Conservation (phyloP, 2,113 vertebrate species). For the Agapornis roseicollis region DNA sequence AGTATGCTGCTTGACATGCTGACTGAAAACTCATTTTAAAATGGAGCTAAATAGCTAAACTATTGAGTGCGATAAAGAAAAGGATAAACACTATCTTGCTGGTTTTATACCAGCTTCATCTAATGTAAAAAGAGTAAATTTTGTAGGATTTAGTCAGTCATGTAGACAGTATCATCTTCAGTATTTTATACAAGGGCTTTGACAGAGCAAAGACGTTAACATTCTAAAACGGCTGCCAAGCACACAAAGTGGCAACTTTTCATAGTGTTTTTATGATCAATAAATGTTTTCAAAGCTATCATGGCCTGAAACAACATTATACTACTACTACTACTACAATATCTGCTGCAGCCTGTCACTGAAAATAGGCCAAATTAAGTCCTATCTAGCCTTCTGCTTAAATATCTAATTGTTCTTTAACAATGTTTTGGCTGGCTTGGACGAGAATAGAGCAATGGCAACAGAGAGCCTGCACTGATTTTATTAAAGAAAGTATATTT, state of each 20-base stretch:
- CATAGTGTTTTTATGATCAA: neutral
- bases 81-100: neutral
- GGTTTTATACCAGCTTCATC: neutral
- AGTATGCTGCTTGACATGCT: neutral
- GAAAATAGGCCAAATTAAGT: neutral
- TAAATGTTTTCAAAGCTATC: neutral
- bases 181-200: neutral
- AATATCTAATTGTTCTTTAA: neutral
- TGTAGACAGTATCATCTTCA: neutral
- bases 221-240: neutral
- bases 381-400: neutral
- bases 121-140: neutral
- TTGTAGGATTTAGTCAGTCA: conserved; percentile 4
- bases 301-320: neutral
- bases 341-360: neutral
- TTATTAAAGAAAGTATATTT: neutral
- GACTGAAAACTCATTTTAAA: neutral
- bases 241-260: neutral
- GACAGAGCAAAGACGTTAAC: conserved; percentile 10
- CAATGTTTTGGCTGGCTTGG: neutral
- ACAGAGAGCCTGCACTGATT: neutral
- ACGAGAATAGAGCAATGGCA: neutral
- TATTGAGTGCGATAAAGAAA: neutral
- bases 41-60: neutral
- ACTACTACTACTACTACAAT: neutral